Percentiles rank a stretch among this genome's conserved stretches.
Conservation (phyloP, 53 echinoderm and acorn worm genomes). For the Zoroaster sp. region DNA sequence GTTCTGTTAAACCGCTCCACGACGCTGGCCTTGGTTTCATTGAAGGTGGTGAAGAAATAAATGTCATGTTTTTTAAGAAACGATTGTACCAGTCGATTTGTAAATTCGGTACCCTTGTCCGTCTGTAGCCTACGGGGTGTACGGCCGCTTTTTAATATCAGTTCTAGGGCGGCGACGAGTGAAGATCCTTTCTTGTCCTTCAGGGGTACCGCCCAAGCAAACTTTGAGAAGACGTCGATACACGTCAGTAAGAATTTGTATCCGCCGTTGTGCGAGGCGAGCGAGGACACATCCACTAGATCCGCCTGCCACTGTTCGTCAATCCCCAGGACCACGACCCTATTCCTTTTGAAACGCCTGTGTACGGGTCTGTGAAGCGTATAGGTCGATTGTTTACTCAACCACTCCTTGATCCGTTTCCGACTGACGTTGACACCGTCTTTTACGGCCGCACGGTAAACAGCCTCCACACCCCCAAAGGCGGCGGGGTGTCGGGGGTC, state of each 20-base stretch:
- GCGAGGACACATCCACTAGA: conserved; percentile 28
- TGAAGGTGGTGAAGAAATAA: conserved; percentile 66
- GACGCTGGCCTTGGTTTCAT: conserved; percentile 59
- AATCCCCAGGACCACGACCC: too few species aligned
- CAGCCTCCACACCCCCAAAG: too few species aligned
- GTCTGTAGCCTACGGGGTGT: conserved; percentile 37
- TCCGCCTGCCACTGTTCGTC: too few species aligned
- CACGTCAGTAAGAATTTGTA: conserved; percentile 54
- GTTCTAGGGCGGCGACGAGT: conserved; percentile 31
- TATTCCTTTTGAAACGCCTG: too few species aligned
- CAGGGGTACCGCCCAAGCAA: conserved; percentile 58
- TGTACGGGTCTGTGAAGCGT: too few species aligned
- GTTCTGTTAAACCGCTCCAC: conserved; percentile 64
- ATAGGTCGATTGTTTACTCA: too few species aligned
- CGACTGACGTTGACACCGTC: too few species aligned
- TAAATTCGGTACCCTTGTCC: conserved; percentile 66
- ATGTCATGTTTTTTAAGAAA: conserved; percentile 24
- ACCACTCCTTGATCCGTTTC: too few species aligned
- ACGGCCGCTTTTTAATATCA: conserved; percentile 30
- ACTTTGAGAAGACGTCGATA: conserved; percentile 70
- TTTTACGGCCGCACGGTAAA: too few species aligned
- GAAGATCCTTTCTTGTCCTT: conserved; percentile 52
- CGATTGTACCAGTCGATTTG: conserved; percentile 43
- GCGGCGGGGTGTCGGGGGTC: too few species aligned
- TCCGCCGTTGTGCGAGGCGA: not conserved